Evolutionary conservation across 2,888 invertebrate species (phyloP).

Genomic region (Artemia sp.): DNA sequence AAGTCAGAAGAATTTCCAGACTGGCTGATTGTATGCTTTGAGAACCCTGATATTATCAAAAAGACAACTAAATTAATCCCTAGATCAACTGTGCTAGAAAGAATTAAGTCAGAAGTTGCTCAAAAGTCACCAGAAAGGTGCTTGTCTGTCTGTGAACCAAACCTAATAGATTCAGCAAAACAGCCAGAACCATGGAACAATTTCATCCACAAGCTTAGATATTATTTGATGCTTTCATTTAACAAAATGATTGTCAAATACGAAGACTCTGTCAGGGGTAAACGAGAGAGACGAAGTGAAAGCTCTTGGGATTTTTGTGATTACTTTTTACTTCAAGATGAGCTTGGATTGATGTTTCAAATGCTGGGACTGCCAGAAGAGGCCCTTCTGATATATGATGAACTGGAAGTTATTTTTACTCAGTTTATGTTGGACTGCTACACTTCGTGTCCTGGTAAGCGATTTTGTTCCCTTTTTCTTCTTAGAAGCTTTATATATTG

Average conservation of each 20-base stretch:
- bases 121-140: slow-evolving; percentile 60
- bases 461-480: too few relatives aligned
- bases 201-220: slow-evolving; percentile 60
- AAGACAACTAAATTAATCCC: slow-evolving; percentile 79
- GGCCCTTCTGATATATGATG: slow-evolving; percentile 89
- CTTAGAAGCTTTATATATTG: too few relatives aligned
- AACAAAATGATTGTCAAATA: slow-evolving; percentile 66
- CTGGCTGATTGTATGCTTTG: slow-evolving; percentile 85
- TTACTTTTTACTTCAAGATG: slow-evolving; percentile 87
- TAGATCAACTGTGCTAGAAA: slow-evolving; percentile 80
- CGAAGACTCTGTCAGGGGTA: slow-evolving; percentile 74
- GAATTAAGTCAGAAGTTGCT: slow-evolving; percentile 82
- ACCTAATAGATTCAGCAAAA: slow-evolving; percentile 37
- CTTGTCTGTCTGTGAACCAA: slow-evolving; percentile 22
- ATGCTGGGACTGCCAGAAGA: slow-evolving; percentile 85
- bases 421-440: slow-evolving; percentile 69
- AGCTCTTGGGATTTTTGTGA: slow-evolving; percentile 83
- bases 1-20: slow-evolving; percentile 47
- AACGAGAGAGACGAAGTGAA: slow-evolving; percentile 75
- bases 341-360: slow-evolving; percentile 82
- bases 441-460: too few relatives aligned
- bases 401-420: slow-evolving; percentile 86
- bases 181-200: slow-evolving; percentile 79
- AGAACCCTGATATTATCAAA: slow-evolving; percentile 67
- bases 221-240: slow-evolving; percentile 66